These are phyloP conservation scores for Toxostoma redivivum DNA, from an alignment of 2,113 vertebrate genomes.

Conservation along the genomic window DNA sequence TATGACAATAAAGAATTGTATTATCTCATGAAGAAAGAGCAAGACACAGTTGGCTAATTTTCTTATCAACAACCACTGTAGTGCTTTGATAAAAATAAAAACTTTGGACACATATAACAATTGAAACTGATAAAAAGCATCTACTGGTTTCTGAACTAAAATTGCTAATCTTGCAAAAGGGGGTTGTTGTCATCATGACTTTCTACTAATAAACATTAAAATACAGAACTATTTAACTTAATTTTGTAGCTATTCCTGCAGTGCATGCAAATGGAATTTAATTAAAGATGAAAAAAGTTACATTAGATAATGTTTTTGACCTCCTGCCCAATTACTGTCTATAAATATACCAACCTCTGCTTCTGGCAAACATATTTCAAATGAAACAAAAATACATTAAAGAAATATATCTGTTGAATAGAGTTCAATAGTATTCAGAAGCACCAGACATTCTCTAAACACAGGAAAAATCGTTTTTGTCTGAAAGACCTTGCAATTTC, in stretches of 20 bases:
- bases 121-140: neutral
- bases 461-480: neutral
- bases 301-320: conserved; percentile 61
- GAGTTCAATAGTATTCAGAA: neutral
- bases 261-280: conserved; percentile 61
- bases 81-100: neutral
- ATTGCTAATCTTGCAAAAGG: conserved; percentile 22
- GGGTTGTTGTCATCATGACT: conserved; percentile 27
- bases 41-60: neutral
- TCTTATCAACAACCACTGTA: neutral
- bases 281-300: conserved; percentile 66
- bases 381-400: conserved; percentile 36
- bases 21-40: neutral
- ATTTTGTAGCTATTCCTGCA: conserved; percentile 56
- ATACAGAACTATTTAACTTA: conserved; percentile 57
- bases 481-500: neutral
- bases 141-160: neutral
- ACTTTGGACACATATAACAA: neutral
- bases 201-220: conserved; percentile 56
- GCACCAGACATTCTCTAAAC: neutral
- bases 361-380: conserved; percentile 39
- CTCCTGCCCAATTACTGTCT: conserved; percentile 48
- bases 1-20: neutral
- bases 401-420: neutral
- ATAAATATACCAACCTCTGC: conserved; percentile 54